A percentile compares a stretch with the other conserved stretches of the same genome.
Conservation (phyloP, 2,113 vertebrate genomes). For the Capra hircus region DNA sequence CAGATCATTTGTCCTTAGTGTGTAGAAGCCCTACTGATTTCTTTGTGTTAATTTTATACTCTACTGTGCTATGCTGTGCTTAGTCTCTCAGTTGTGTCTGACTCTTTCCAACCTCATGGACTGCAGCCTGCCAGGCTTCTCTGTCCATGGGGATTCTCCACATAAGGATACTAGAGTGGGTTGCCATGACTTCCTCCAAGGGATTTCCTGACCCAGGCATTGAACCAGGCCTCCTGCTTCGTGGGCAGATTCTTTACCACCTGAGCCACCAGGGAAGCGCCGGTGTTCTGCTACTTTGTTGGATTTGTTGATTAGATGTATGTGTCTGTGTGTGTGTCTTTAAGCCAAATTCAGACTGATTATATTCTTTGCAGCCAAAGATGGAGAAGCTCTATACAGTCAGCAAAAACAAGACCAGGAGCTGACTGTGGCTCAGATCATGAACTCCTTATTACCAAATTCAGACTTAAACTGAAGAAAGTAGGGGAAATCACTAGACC, state of each 20-base stretch:
- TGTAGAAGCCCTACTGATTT: background rate
- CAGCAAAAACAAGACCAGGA: too few species aligned
- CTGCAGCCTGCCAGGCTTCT: background rate
- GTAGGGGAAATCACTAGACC: too few species aligned
- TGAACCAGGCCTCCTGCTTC: background rate
- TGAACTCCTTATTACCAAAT: too few species aligned
- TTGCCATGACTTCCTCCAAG: background rate
- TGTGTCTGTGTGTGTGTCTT: background rate
- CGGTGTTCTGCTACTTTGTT: background rate
- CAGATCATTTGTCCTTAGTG: background rate
- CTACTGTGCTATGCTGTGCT: background rate
- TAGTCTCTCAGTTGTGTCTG: background rate
- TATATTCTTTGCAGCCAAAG: too few species aligned
- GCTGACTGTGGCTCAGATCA: too few species aligned
- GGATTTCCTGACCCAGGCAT: background rate
- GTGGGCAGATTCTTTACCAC: background rate
- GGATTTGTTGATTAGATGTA: background rate
- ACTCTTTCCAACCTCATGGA: background rate
- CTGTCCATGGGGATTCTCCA: background rate
- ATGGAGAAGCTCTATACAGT: too few species aligned
- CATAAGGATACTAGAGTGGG: background rate
- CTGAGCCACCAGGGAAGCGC: background rate
- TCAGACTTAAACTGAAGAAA: too few species aligned
- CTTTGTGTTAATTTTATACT: background rate
- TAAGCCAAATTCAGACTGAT: too few species aligned